These are phyloP conservation scores for Augochlorella aurata DNA, from an alignment of 2,888 invertebrate genomes.

Conservation along the genomic window DNA sequence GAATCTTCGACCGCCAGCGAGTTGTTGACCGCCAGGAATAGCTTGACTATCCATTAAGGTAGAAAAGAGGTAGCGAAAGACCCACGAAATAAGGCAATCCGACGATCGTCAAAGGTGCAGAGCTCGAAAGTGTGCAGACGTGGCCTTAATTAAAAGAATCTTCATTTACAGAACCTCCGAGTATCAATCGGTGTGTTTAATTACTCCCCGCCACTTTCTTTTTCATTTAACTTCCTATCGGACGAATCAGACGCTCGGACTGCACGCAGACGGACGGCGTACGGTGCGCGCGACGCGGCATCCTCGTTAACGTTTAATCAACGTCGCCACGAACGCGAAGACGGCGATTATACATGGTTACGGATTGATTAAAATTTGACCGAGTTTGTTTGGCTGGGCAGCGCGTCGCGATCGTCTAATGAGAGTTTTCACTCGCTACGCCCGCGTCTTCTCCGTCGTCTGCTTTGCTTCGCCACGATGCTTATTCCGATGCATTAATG, in stretches of 20 bases:
- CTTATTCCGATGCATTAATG: constrained; percentile 49
- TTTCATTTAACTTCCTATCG: constrained; percentile 71
- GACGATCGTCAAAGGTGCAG: constrained; percentile 38
- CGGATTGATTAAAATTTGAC: constrained; percentile 50
- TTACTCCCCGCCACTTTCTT: constrained; percentile 71
- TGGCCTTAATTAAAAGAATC: constrained; percentile 67
- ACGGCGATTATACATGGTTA: constrained; percentile 40
- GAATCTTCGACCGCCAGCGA: not conserved
- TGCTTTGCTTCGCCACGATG: constrained; percentile 27
- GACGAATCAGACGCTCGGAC: constrained; percentile 53
- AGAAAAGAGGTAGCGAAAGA: constrained; percentile 19
- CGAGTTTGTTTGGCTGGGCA: constrained; percentile 56
- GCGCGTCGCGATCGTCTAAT: too few relatives aligned
- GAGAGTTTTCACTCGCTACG: constrained; percentile 36
- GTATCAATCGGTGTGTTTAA: constrained; percentile 72
- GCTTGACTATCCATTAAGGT: not conserved
- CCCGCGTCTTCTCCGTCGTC: not conserved
- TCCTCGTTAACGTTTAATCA: constrained; percentile 74
- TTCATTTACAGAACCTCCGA: constrained; percentile 57
- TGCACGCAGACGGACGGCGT: constrained; percentile 13
- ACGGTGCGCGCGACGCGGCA: constrained; percentile 30
- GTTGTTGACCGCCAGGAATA: not conserved
- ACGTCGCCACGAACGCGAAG: constrained; percentile 42
- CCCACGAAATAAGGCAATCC: constrained; percentile 32
- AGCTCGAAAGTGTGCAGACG: constrained; percentile 20